phyloP scores from a whole-genome alignment of 2,113 vertebrate species.

The Protomyctophum bolini region DNA sequence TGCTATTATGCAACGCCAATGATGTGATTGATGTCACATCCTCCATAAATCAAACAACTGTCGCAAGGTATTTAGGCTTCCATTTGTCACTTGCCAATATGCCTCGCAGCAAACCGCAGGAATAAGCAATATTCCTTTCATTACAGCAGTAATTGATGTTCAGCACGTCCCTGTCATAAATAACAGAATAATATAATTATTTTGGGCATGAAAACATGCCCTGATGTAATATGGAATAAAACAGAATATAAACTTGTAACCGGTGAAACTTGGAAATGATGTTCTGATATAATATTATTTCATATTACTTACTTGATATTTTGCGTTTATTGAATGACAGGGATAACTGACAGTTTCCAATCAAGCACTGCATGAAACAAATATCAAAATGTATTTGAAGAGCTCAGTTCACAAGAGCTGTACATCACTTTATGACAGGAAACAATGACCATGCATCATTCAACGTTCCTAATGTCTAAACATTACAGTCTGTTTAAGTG shows the following conservation, averaged over 20 bases:
- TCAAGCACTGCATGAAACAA: no score
- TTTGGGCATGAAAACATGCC: background rate
- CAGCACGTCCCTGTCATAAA: background rate
- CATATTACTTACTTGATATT: no score
- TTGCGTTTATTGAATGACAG: no score
- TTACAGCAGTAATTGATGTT: background rate
- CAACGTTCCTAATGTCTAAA: no score
- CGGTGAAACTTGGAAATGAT: no score
- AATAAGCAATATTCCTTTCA: conserved; percentile 9
- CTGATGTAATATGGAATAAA: background rate
- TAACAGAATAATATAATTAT: background rate
- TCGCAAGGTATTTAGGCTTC: conserved; percentile 51
- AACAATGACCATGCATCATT: no score
- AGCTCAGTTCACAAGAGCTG: no score
- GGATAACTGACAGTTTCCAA: no score
- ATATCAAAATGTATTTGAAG: no score
- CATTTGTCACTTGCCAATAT: conserved; percentile 52
- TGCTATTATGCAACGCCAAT: conserved; percentile 57
- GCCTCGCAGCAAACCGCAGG: conserved; percentile 39
- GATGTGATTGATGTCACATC: conserved; percentile 56
- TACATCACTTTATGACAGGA: no score
- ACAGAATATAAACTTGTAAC: background rate
- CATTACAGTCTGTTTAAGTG: no score
- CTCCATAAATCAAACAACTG: conserved; percentile 63
- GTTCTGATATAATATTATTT: no score